Percentiles rank a stretch among this genome's conserved stretches.
Evolutionary conservation across 2,797 vertebrate genomes (phyloP).

Genomic region (Erethizon dorsatum): DNA sequence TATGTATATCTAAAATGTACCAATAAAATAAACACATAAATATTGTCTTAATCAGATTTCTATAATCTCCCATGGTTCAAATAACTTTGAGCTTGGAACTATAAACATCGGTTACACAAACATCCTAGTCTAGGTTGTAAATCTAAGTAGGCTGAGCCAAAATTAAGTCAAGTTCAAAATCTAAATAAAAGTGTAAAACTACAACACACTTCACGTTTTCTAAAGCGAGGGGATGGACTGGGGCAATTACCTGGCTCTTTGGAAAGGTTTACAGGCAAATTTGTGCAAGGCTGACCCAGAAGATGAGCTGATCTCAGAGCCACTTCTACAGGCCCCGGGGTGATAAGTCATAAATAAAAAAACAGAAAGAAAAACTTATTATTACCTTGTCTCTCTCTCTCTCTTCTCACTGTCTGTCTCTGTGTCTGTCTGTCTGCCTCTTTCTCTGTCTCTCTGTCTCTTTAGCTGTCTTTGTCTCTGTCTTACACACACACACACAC

Average conservation of each 20-base stretch:
- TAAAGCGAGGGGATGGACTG: conserved; percentile 33
- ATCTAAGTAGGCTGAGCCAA: neutral
- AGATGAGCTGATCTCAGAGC: neutral
- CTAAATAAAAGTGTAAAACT: conserved; percentile 52
- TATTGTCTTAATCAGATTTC: conserved; percentile 50
- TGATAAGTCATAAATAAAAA: conserved; percentile 18
- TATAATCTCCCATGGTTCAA: conserved; percentile 41
- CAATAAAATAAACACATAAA: neutral
- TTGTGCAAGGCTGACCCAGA: conserved; percentile 30
- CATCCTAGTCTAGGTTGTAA: conserved; percentile 57
- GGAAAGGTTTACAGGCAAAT: conserved; percentile 47
- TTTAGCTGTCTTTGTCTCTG: too few species aligned
- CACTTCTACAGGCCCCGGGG: neutral
- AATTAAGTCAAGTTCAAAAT: conserved; percentile 47
- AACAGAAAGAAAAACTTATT: neutral
- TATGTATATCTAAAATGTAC: too few species aligned
- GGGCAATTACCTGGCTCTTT: neutral
- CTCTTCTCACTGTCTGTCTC: neutral
- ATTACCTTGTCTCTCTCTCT: neutral
- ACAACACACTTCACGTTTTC: conserved; percentile 28
- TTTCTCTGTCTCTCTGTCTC: neutral
- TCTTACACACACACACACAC: neutral
- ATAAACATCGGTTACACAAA: conserved; percentile 62
- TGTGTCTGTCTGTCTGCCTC: neutral
- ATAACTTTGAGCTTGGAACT: conserved; percentile 44